A percentile compares a stretch with the other conserved stretches of the same genome.
phyloP scores from a whole-genome alignment of 2,113 vertebrate genomes.

The Capra hircus region DNA sequence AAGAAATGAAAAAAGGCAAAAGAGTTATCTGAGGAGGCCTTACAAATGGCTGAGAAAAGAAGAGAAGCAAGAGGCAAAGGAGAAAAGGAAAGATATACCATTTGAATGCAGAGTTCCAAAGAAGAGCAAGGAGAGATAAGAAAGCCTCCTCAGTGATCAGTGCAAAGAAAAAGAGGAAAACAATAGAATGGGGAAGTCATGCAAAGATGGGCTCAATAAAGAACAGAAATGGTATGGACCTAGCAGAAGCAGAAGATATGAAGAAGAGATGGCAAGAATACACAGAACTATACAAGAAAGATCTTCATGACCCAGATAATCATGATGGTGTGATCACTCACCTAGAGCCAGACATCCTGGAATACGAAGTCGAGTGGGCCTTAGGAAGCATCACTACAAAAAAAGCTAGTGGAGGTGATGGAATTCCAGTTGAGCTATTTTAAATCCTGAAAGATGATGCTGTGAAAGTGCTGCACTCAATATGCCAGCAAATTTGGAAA shows the following conservation, averaged over 20 bases:
- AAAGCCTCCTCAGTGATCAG: background rate
- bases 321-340: background rate
- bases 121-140: background rate
- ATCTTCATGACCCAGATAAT: background rate
- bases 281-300: background rate
- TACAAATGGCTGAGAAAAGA: background rate
- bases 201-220: background rate
- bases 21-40: background rate
- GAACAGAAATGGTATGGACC: background rate
- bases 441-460: background rate
- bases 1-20: background rate
- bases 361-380: accelerated
- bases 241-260: background rate
- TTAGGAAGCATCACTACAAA: background rate
- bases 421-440: background rate
- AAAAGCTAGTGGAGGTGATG: background rate
- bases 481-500: background rate
- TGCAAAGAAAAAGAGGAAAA: background rate
- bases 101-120: background rate
- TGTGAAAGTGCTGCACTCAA: background rate
- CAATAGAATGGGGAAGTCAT: background rate
- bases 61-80: background rate
- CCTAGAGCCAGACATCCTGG: background rate
- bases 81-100: background rate
- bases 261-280: background rate